Evolutionary conservation across 2,888 invertebrate species (phyloP), one percentile per base, ranked within the genome.

Genomic region (Elysia crispata): DNA sequence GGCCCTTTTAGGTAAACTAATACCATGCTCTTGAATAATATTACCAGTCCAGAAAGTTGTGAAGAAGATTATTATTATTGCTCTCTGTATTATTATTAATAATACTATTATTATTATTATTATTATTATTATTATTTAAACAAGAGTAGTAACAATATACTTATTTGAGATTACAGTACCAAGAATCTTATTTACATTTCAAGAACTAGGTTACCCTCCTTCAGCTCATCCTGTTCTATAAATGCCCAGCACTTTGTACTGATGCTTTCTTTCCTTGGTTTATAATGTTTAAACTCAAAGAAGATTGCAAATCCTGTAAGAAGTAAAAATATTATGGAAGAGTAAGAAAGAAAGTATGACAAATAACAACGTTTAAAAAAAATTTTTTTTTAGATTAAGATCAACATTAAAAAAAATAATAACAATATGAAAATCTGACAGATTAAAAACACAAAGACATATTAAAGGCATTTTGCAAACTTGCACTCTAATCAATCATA

Each of bases 281-380:
- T 91, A 84, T 86, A 91, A 82, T 91, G 91, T 76, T 90, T 90
- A 81, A 91, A 89, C 83, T 91, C 91, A 87, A 91, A 91, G 86
- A 91, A 91, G 50, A 91, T 85, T 54, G 89, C 90, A 87, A 88
- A 90, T 66, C 89, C 91, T 91, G 83, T 60, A 76, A 15, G 41
- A 6, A 41, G 41, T 41, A 41, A 11, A 6, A 41, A 11, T 41
- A 41, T 3, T 41, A 41, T 41, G 11, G 50, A 54, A 54, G 1
- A 50, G 25, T 57, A 67, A 41, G 15, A 20, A 0, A 20, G 25
- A 13, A 28, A 41, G 50, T 20, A 30, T 20, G 0, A n/a, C 5
- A 0, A 77, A 54, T 23, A 31, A 30, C 6, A n/a, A 66, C n/a
- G 15, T 11, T 76, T 23, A 60, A 76, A 18, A 11, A 64, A 15